Conservation (phyloP, 1,140 invertebrate species). For the Trachymyrmex cornetzi region DNA sequence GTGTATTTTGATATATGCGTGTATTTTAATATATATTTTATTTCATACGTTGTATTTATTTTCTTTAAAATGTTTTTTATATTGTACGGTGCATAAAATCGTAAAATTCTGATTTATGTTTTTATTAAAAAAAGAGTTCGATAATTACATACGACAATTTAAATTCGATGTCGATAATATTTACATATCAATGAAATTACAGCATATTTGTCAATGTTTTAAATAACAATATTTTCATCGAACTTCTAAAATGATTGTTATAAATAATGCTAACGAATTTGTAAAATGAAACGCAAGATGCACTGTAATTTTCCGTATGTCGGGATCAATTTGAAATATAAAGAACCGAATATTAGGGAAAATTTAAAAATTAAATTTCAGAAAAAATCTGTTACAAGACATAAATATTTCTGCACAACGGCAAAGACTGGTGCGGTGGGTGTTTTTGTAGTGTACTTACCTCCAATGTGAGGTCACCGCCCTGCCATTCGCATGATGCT, state of each 20-base stretch:
- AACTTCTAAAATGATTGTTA: not conserved
- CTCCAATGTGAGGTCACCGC: not conserved
- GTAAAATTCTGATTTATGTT: not conserved
- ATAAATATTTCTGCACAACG: not conserved
- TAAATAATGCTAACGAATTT: not conserved
- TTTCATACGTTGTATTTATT: not conserved
- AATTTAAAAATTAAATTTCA: not conserved
- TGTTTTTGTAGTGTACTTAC: not conserved
- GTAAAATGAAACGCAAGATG: not conserved
- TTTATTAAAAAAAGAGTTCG: not conserved
- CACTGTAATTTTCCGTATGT: not conserved
- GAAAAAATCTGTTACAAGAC: not conserved
- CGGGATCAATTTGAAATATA: not conserved
- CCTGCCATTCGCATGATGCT: not conserved
- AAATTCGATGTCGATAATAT: not conserved
- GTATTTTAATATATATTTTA: not conserved
- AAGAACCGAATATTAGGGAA: not conserved
- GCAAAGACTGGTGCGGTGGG: not conserved
- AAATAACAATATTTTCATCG: not conserved
- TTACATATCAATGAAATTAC: not conserved
- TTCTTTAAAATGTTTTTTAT: not conserved
- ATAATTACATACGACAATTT: not conserved
- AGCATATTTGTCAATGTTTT: not conserved
- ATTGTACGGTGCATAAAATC: not conserved
- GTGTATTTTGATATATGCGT: not conserved